Conservation (phyloP, 2,113 vertebrate genomes). For the Phylloscopus trochiloides region DNA sequence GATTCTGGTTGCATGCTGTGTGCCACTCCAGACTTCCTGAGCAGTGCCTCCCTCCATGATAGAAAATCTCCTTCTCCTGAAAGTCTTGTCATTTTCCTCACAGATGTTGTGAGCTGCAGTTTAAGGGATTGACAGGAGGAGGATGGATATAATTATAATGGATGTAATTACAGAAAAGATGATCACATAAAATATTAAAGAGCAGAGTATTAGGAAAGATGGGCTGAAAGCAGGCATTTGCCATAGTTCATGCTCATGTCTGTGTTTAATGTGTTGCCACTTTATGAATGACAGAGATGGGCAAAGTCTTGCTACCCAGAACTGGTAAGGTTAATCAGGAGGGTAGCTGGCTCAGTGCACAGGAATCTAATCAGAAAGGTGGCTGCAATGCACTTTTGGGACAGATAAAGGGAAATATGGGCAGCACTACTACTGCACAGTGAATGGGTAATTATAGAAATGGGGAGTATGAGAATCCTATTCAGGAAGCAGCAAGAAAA, state of each 20-base stretch:
- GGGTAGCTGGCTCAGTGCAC: background rate
- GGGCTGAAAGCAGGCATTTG: background rate
- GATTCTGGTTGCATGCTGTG: background rate
- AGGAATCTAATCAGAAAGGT: background rate
- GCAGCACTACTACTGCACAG: background rate
- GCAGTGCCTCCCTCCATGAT: background rate
- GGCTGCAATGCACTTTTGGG: background rate
- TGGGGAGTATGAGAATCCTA: background rate
- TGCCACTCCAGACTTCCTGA: background rate
- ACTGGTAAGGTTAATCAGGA: background rate
- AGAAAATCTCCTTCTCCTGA: background rate
- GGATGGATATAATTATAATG: background rate
- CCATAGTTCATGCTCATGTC: background rate
- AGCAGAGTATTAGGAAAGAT: background rate
- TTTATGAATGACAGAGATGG: background rate
- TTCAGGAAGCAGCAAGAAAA: background rate
- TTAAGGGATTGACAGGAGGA: background rate
- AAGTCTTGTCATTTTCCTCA: background rate
- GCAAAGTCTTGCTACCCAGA: background rate
- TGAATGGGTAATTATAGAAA: background rate
- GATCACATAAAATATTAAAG: background rate
- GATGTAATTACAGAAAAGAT: background rate
- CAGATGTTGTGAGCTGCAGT: background rate
- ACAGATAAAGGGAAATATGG: background rate
- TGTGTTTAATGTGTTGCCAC: background rate